Base-by-base conservation (phyloP, 2,797 vertebrate species). In the Falco biarmicus region DNA sequence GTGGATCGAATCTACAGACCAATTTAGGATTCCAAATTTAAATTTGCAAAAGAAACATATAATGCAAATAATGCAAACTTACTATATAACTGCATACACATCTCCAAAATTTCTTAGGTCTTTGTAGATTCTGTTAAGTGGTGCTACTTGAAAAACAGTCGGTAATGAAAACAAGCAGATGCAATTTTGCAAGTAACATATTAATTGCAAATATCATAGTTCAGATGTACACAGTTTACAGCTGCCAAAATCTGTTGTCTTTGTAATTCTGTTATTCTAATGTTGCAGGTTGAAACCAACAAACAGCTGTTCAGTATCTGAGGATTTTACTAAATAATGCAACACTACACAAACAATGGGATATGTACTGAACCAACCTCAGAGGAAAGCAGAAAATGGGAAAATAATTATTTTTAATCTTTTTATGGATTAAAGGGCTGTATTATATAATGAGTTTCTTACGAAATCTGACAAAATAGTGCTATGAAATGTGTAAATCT, bases 261-360 rank as follows among this genome's bases (percentile, higher is more conserved):
- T 97, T 96, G 79, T 86, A 95, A 60, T 86, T 79, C 57, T 87
- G 78, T 92, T 97, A 88, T 88, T 96, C 70, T 90, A 96, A 84
- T 87, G 84, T 96, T 97, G 60, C 95, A 85, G 93, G 90, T 97
- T 85, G 86, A 97, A 96, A 96, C 74, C 89, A 96, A 81, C 87
- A 95, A 96, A 94, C 94, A 97, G 93, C 70, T 97, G 96, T 83
- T 97, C 89, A 87, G 10, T 96, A 95, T 97, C 93, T 92, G 85
- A 97, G 91, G 69, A 92, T 95, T 97, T 97, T 96, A 84, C 93
- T 97, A 97, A 97, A 93, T 96, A 96, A 95, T 95, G 93, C 64
- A 96, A 63, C 59, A 76, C 68, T 84, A 87, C 57, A 78, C 63
- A 94, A 96, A 96, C 94, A 96, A 95, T 43, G 19, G 63, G 76